These are phyloP conservation scores for Hydrolagus affinis DNA, from an alignment of 2,113 vertebrate species.

Conservation along the genomic window DNA sequence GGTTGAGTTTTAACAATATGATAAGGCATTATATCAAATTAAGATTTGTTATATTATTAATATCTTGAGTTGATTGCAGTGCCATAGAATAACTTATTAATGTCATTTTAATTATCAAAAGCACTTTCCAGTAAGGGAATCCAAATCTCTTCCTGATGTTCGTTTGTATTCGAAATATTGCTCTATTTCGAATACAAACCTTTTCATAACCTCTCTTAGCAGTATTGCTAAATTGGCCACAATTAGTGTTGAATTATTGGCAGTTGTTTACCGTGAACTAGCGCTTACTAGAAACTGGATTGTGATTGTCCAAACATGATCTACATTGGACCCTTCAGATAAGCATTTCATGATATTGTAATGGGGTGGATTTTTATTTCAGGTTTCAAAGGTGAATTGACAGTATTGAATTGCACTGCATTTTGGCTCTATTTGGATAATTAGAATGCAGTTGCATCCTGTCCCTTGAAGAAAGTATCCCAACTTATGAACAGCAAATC, in stretches of 20 bases:
- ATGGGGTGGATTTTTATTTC: neutral
- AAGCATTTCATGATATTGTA: neutral
- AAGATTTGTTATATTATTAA: no score
- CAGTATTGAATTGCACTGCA: neutral
- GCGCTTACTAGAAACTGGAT: neutral
- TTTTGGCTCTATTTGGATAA: neutral
- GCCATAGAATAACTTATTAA: neutral
- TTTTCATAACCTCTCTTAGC: neutral
- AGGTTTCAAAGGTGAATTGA: neutral
- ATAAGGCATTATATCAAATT: no score
- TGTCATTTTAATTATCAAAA: no score
- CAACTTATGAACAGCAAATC: neutral
- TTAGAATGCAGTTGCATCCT: neutral
- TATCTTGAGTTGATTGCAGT: neutral
- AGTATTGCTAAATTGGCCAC: constrained; percentile 4
- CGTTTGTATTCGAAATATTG: no score
- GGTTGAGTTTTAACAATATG: neutral
- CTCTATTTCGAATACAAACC: neutral
- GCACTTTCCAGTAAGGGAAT: neutral
- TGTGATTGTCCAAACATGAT: neutral
- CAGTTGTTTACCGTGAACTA: neutral
- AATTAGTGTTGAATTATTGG: neutral
- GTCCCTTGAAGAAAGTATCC: neutral
- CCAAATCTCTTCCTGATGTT: neutral
- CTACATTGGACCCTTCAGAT: neutral